Conservation (phyloP, 2,888 invertebrate genomes). For the Eudemis profundana region DNA sequence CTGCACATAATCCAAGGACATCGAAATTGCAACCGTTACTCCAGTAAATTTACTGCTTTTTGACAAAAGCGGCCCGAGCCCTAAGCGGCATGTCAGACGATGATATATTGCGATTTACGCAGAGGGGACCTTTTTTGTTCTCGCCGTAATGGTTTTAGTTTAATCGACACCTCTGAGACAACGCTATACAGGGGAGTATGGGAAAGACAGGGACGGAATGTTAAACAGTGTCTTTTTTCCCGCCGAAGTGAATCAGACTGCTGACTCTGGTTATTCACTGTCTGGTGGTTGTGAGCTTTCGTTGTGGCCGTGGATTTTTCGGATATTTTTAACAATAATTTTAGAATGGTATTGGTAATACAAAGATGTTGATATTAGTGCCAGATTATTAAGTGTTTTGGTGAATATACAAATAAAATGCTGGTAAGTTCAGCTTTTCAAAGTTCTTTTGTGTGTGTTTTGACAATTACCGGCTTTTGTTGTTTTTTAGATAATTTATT, state of each 20-base stretch:
- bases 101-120: slow-evolving; percentile 84
- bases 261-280: slow-evolving; percentile 72
- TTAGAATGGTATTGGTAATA: background rate
- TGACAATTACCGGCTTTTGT: background rate
- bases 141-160: slow-evolving; percentile 81
- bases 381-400: slow-evolving; percentile 1
- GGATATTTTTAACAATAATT: slow-evolving; percentile 9
- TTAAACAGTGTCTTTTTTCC: slow-evolving; percentile 72
- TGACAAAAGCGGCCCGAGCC: slow-evolving; percentile 75
- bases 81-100: slow-evolving; percentile 79
- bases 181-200: slow-evolving; percentile 46
- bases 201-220: slow-evolving; percentile 59
- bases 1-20: slow-evolving; percentile 45
- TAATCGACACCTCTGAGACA: slow-evolving; percentile 72
- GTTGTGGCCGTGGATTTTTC: slow-evolving; percentile 29
- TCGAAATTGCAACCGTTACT: slow-evolving; percentile 67
- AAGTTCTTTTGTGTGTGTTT: background rate
- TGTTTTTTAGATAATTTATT: background rate
- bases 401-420: background rate
- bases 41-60: slow-evolving; percentile 74
- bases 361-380: background rate
- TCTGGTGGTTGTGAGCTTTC: slow-evolving; percentile 74
- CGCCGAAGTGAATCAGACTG: slow-evolving; percentile 78
- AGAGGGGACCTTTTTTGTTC: slow-evolving; percentile 85
- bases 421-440: slow-evolving; percentile 11